Evolutionary conservation across 2,113 vertebrate species (phyloP).

Genomic region (Athene noctua): DNA sequence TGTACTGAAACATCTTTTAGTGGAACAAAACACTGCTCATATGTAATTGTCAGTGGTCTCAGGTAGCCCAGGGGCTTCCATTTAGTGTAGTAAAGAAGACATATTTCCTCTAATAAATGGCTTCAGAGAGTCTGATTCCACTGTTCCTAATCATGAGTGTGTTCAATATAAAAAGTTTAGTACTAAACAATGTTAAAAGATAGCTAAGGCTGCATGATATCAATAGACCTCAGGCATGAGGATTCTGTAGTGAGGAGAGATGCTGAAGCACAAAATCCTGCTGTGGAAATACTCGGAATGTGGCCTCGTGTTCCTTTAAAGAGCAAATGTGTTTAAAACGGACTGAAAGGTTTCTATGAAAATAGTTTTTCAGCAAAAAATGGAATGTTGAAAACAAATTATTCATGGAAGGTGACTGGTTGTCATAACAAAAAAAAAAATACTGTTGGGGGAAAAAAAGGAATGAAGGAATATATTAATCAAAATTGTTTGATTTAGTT

Average conservation of each 20-base stretch:
- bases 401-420: neutral
- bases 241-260: neutral
- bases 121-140: neutral
- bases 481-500: neutral
- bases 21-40: neutral
- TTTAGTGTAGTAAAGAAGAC: neutral
- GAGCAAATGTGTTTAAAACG: neutral
- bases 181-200: neutral
- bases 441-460: neutral
- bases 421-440: neutral
- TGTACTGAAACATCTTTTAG: neutral
- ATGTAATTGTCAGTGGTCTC: neutral
- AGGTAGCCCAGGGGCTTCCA: neutral
- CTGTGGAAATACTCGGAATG: neutral
- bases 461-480: neutral
- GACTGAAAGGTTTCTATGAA: neutral
- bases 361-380: neutral
- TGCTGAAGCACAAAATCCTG: neutral
- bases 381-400: neutral
- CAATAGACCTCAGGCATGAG: neutral
- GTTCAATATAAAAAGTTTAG: neutral
- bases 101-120: neutral
- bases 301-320: neutral
- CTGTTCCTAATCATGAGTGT: neutral
- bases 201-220: neutral